A percentile compares a stretch with the other conserved stretches of the same genome.
Conservation (phyloP, 1,140 invertebrate genomes). For the Drosophila repleta region DNA sequence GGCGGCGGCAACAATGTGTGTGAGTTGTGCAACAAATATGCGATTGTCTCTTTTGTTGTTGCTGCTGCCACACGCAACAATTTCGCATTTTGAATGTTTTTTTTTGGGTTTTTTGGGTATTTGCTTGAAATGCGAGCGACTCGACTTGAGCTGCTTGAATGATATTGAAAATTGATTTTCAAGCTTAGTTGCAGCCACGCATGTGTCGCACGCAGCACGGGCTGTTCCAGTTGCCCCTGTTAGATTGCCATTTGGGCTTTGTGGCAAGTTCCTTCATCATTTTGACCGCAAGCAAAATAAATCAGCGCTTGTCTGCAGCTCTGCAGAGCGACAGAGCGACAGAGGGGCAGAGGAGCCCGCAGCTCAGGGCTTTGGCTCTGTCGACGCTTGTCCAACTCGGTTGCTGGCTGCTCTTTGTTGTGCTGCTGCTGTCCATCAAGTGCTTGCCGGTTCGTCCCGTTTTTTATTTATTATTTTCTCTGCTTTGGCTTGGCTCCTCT, state of each 20-base stretch:
- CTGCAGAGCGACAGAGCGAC: neutral
- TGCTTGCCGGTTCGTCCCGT: slow-evolving; percentile 35
- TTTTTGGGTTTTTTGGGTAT: neutral
- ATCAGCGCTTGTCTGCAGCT: slow-evolving; percentile 74
- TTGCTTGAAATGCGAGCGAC: neutral
- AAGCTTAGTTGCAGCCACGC: slow-evolving; percentile 14
- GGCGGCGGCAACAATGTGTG: slow-evolving; percentile 26
- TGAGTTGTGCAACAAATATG: slow-evolving; percentile 13
- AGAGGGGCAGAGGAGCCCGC: neutral
- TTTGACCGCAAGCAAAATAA: slow-evolving; percentile 75
- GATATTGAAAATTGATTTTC: slow-evolving; percentile 72
- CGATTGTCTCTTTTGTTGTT: neutral
- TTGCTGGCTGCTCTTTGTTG: slow-evolving; percentile 38
- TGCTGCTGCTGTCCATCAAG: slow-evolving; percentile 60
- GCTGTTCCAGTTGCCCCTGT: slow-evolving; percentile 8
- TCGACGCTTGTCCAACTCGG: slow-evolving; percentile 36
- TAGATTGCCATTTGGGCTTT: slow-evolving; percentile 43
- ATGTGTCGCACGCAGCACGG: neutral
- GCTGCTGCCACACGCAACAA: slow-evolving; percentile 44
- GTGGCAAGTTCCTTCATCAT: slow-evolving; percentile 69
- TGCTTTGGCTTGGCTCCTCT: neutral
- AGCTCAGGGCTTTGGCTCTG: slow-evolving; percentile 42
- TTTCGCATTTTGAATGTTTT: slow-evolving; percentile 12
- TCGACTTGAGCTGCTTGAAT: slow-evolving; percentile 30
- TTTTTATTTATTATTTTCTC: slow-evolving; percentile 36